phyloP scores from a whole-genome alignment of 2,797 vertebrate species.

The Knipowitschia caucasica region DNA sequence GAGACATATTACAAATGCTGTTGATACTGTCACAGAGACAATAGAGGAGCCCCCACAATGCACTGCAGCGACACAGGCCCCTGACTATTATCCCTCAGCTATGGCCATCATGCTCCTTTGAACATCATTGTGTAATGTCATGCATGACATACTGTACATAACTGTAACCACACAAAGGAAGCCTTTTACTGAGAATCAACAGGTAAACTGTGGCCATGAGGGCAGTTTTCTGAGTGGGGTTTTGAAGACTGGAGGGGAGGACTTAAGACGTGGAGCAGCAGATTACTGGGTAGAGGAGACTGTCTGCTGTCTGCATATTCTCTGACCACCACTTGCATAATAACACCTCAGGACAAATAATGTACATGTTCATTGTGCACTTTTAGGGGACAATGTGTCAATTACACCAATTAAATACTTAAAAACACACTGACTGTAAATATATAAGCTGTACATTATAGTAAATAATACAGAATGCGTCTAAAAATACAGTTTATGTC shows the following conservation, averaged over 20 bases:
- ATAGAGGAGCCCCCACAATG: no score
- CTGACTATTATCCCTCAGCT: constrained; percentile 1
- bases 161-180: not conserved
- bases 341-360: constrained; percentile 52
- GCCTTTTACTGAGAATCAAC: not conserved
- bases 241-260: constrained; percentile 30
- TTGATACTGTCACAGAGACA: not conserved
- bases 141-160: not conserved
- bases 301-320: constrained; percentile 42
- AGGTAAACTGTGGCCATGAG: constrained; percentile 6
- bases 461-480: not conserved
- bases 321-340: constrained; percentile 47
- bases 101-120: not conserved
- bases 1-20: constrained; percentile 12
- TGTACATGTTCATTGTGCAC: constrained; percentile 39
- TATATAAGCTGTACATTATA: not conserved
- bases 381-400: constrained; percentile 48
- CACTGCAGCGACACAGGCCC: not conserved
- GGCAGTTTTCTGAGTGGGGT: constrained; percentile 19
- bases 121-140: not conserved
- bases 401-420: constrained; percentile 51
- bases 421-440: not conserved
- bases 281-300: constrained; percentile 60
- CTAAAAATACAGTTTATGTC: not conserved
- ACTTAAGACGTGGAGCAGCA: constrained; percentile 47